Percentiles rank a stretch among this genome's conserved stretches.
These are phyloP conservation scores for Australoheros facetus DNA, from an alignment of 2,797 vertebrate species.

Conservation along the genomic window DNA sequence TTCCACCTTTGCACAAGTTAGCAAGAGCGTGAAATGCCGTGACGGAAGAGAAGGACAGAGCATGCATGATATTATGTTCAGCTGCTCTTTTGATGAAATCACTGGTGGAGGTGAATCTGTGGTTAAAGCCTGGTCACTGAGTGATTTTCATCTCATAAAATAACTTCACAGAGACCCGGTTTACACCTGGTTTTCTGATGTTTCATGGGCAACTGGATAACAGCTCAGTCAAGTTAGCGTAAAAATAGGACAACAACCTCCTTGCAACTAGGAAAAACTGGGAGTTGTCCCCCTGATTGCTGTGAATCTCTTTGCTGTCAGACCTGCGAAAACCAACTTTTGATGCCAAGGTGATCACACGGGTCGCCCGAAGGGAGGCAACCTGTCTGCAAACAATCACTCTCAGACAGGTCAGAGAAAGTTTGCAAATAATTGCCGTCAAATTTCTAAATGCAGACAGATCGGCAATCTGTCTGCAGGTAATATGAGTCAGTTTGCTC, in stretches of 20 bases:
- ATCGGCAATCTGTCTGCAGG: no score
- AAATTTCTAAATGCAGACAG: neutral
- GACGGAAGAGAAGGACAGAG: conserved; percentile 5
- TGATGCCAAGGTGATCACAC: neutral
- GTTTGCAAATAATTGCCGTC: neutral
- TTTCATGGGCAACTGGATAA: no score
- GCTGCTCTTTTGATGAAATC: conserved; percentile 7
- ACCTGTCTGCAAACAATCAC: neutral
- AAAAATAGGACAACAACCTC: neutral
- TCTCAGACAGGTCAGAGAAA: neutral
- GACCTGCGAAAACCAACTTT: no score
- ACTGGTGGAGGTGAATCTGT: neutral
- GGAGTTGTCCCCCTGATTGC: no score
- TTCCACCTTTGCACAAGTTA: conserved; percentile 62
- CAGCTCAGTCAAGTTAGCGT: neutral
- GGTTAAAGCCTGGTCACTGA: neutral
- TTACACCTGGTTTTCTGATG: neutral
- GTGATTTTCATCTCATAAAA: no score
- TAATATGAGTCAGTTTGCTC: no score
- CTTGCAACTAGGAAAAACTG: neutral
- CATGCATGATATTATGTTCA: neutral
- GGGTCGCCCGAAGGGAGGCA: neutral
- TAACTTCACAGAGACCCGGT: neutral
- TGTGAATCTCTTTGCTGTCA: neutral
- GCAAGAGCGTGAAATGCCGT: neutral